Evolutionary conservation across 2,113 vertebrate species (phyloP).

Genomic region (Ammospiza nelsoni): DNA sequence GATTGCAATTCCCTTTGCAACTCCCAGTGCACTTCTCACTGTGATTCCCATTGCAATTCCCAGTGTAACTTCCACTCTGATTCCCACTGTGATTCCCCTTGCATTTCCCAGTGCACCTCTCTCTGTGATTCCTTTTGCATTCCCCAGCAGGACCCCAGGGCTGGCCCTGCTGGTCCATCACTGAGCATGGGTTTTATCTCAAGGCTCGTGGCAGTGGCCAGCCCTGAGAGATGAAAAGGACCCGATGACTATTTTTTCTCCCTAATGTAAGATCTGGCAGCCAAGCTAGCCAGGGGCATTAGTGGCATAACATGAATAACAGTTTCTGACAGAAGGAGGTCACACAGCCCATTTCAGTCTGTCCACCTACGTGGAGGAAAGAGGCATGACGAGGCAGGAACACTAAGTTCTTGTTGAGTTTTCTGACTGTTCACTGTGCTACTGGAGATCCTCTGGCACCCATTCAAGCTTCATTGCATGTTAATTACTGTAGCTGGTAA

Average conservation of each 20-base stretch:
- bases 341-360: conserved; percentile 57
- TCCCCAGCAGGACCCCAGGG: neutral
- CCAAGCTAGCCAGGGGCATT: conserved; percentile 4
- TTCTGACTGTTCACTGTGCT: conserved; percentile 47
- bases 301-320: conserved; percentile 48
- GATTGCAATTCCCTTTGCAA: neutral
- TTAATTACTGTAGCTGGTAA: conserved; percentile 37
- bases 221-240: conserved; percentile 10
- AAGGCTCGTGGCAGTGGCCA: neutral
- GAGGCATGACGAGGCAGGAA: conserved; percentile 56
- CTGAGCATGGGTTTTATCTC: neutral
- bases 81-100: neutral
- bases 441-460: conserved; percentile 37
- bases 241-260: neutral
- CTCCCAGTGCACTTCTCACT: neutral
- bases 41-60: neutral
- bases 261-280: conserved; percentile 35
- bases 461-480: conserved; percentile 19
- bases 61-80: neutral
- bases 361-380: conserved; percentile 55
- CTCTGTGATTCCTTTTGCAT: neutral
- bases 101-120: neutral
- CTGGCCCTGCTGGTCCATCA: neutral
- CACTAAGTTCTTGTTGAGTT: conserved; percentile 69
- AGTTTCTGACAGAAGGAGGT: conserved; percentile 68